Conservation (phyloP, 2,113 vertebrate species). For the Dasypus novemcinctus region DNA sequence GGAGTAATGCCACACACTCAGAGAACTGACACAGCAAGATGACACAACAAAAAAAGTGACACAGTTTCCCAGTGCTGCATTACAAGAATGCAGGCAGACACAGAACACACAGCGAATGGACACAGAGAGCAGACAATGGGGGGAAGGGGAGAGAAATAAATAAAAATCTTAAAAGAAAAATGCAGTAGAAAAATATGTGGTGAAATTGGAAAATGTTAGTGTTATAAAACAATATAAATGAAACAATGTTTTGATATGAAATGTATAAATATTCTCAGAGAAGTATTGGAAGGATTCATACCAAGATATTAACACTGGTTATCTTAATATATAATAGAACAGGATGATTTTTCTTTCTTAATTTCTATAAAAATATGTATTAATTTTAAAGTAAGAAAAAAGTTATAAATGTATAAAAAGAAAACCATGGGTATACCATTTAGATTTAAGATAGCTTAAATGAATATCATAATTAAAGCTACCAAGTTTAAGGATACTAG, state of each 20-base stretch:
- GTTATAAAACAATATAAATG: neutral
- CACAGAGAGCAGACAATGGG: too few relatives aligned
- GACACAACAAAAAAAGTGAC: too few relatives aligned
- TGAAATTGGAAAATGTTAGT: neutral
- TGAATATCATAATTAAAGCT: neutral
- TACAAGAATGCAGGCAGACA: too few relatives aligned
- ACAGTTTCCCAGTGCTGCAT: too few relatives aligned
- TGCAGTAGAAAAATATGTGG: neutral
- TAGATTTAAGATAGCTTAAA: neutral
- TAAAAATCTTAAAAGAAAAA: too few relatives aligned
- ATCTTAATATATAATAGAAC: neutral
- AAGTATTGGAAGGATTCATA: neutral
- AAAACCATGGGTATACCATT: neutral
- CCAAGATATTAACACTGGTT: neutral
- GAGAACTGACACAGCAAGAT: too few relatives aligned
- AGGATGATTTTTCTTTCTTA: neutral
- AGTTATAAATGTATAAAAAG: neutral
- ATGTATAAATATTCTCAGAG: neutral
- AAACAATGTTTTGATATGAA: neutral
- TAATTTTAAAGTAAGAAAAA: neutral
- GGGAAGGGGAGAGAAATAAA: too few relatives aligned
- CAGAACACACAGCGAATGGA: too few relatives aligned
- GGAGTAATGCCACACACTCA: too few relatives aligned
- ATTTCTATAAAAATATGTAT: neutral
- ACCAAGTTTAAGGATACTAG: neutral